Percentiles rank a stretch among this genome's conserved stretches.
phyloP scores from a whole-genome alignment of 2,797 vertebrate species.

The Danionella dracula region DNA sequence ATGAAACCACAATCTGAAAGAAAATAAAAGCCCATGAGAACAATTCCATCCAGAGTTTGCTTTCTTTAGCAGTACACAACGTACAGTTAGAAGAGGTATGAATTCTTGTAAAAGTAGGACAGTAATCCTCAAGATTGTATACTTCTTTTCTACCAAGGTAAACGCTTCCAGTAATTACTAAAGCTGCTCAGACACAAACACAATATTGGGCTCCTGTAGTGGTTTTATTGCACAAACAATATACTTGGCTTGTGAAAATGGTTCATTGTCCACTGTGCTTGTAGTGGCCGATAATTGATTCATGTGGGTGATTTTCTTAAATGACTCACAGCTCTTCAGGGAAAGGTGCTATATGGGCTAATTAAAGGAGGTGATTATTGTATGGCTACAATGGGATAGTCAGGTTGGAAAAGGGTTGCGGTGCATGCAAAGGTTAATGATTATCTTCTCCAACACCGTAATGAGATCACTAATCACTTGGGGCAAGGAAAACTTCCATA shows the following conservation, averaged over 20 bases:
- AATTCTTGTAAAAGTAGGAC: background rate
- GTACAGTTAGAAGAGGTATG: background rate
- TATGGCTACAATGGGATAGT: constrained; percentile 49
- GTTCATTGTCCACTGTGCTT: constrained; percentile 24
- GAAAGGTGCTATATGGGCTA: constrained; percentile 62
- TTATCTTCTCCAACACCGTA: constrained; percentile 43
- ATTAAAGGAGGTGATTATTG: constrained; percentile 64
- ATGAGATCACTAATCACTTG: constrained; percentile 65
- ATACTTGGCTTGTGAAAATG: constrained; percentile 31
- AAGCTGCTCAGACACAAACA: constrained; percentile 13
- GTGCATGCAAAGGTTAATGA: constrained; percentile 63
- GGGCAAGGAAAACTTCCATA: constrained; percentile 52
- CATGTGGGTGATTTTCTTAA: constrained; percentile 30
- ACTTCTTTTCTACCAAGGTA: background rate
- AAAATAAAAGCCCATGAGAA: background rate
- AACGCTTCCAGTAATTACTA: constrained; percentile 29
- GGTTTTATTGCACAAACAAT: constrained; percentile 32
- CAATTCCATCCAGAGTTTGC: background rate
- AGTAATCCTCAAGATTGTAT: background rate
- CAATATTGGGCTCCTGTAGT: constrained; percentile 6
- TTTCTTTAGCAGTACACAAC: background rate
- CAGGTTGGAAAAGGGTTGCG: constrained; percentile 23
- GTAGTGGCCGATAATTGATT: constrained; percentile 36
- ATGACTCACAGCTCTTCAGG: constrained; percentile 48
- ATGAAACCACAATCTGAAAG: background rate